Conservation (phyloP, 1,140 invertebrate species). For the Pseudomyrmex flavicornis region DNA sequence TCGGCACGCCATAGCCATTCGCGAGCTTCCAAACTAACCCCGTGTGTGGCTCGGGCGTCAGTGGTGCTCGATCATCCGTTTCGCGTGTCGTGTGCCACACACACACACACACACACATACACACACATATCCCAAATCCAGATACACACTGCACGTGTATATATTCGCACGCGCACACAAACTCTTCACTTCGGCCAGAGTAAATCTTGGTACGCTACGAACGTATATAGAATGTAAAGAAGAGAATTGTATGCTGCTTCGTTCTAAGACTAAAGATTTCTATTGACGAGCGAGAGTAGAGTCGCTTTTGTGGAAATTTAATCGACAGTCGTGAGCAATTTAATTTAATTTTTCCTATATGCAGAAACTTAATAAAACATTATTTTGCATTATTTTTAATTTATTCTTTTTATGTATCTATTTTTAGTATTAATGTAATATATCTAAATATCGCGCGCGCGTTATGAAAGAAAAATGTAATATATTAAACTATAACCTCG, state of each 20-base stretch:
- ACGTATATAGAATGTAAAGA: conserved; percentile 28
- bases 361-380: too few relatives aligned
- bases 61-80: conserved; percentile 68
- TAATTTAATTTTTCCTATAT: not conserved
- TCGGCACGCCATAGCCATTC: conserved; percentile 67
- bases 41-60: conserved; percentile 58
- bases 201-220: conserved; percentile 56
- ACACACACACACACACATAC: not conserved
- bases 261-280: not conserved
- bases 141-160: too few relatives aligned
- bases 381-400: too few relatives aligned
- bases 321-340: not conserved
- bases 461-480: too few relatives aligned
- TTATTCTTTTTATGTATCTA: too few relatives aligned
- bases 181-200: conserved; percentile 42
- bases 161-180: conserved; percentile 1
- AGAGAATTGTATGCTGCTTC: not conserved
- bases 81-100: conserved; percentile 53
- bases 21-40: conserved; percentile 63
- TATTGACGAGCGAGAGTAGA: not conserved
- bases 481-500: too few relatives aligned
- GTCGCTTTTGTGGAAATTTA: conserved; percentile 36
- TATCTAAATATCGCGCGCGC: not conserved
- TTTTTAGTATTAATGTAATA: not conserved
- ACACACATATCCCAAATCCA: too few relatives aligned